Conservation (phyloP, 53 echinoderm and acorn worm species). For the Arbacia lixula region DNA sequence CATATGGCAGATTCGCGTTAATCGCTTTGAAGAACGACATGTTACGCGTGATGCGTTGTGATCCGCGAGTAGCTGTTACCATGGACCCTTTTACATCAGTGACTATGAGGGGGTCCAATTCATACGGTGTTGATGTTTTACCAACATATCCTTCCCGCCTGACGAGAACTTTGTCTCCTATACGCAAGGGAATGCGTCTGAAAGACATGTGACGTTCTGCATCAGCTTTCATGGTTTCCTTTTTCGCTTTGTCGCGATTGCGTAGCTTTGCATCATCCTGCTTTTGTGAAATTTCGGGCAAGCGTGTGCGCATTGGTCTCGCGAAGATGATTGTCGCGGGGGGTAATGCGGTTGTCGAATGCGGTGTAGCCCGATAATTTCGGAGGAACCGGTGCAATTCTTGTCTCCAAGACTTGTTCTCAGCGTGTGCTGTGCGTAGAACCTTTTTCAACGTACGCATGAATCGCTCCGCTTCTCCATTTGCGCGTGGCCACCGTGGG, state of each 20-base stretch:
- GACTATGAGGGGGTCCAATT: conserved; percentile 19
- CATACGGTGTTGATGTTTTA: conserved; percentile 49
- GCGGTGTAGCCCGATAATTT: conserved; percentile 48
- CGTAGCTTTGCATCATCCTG: conserved; percentile 43
- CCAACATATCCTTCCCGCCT: conserved; percentile 46
- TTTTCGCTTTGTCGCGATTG: conserved; percentile 60
- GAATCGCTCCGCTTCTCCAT: conserved; percentile 65
- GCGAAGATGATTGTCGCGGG: conserved; percentile 37
- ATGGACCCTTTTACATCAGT: no score
- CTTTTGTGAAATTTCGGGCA: conserved; percentile 25
- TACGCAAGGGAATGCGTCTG: neutral
- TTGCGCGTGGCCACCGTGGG: conserved; percentile 68
- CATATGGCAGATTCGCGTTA: no score
- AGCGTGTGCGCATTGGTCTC: conserved; percentile 39
- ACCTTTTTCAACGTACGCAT: conserved; percentile 71
- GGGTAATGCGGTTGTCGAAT: conserved; percentile 25
- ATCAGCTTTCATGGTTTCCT: conserved; percentile 53
- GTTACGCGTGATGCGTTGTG: no score
- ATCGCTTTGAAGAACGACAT: no score
- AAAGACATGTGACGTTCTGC: conserved; percentile 35
- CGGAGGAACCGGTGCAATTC: conserved; percentile 44
- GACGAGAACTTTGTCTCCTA: conserved; percentile 29
- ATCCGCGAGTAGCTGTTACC: no score
- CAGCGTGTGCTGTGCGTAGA: conserved; percentile 57
- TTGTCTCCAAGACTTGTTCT: neutral